Evolutionary conservation across 2,113 vertebrate species (phyloP), one percentile per base, ranked within the genome.

Genomic region (Tetrao urogallus): DNA sequence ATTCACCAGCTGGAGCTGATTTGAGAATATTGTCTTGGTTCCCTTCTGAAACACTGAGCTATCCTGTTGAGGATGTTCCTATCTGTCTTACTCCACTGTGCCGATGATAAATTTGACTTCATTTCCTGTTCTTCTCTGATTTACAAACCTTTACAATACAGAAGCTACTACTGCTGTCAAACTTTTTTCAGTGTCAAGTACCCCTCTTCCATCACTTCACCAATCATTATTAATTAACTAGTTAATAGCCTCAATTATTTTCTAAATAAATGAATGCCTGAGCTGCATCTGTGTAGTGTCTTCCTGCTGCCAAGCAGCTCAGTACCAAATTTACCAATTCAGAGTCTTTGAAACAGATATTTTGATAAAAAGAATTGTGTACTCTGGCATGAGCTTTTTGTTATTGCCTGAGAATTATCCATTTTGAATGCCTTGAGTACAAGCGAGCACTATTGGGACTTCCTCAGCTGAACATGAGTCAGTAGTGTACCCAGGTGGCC

Each of bases 141-240:
- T 87, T 52, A 61, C 25, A 69, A 65, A 47, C 28, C 42, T 91
- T 89, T 66, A 54, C 71, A 77, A 89, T 34, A 43, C 21, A 67
- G 43, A 56, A 73, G 36, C 58, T 63, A 61, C n/a, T 34, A n/a
- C 48, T 30, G 58, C 60, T 88, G 86, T 75, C 89, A 94, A 80
- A 86, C 52, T 74, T 90, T 40, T 50, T 67, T 67, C 72, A 32
- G 66, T 54, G 34, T 89, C 56, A 82, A 67, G 27, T 73, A 92
- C 21, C 42, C 45, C 48, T 87, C 50, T 38, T 34, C 24, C 28
- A 30, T 18, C 19, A n/a, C 48, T 75, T 89, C 10, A 52, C 72
- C 85, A 93, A 89, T 90, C 78, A 90, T 93, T 91, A 89, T 95
- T 93, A 94, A 95, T 94, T 90, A 96, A 94, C 81, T 83, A 89